A percentile compares a stretch with the other conserved stretches of the same genome.
phyloP scores from a whole-genome alignment of 2,797 vertebrate species.

The Melopsittacus undulatus region DNA sequence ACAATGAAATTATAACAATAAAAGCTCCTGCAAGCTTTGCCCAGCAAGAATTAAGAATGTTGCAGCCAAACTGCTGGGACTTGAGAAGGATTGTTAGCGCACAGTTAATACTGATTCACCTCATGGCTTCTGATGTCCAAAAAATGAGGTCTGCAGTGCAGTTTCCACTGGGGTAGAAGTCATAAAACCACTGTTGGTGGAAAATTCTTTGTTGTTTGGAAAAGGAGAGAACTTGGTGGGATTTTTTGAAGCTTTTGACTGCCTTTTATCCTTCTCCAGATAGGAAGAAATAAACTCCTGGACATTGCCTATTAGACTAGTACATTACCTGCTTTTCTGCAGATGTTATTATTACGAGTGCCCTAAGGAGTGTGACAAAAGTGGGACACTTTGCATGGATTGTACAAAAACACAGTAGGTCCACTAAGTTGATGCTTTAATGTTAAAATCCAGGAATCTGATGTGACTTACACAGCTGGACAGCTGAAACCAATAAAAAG shows the following conservation, averaged over 20 bases:
- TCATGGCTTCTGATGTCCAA: not conserved
- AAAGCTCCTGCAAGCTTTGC: not conserved
- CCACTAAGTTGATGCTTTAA: not conserved
- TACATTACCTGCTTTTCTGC: not conserved
- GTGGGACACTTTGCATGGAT: accelerated
- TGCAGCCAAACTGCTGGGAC: not conserved
- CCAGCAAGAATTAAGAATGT: too few relatives aligned
- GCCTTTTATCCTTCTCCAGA: not conserved
- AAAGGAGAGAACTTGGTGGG: not conserved
- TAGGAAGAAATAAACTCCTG: not conserved
- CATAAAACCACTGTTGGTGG: accelerated
- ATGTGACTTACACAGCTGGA: not conserved
- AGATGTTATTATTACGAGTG: not conserved
- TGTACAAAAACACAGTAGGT: not conserved
- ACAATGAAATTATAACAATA: not conserved
- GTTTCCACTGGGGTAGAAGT: not conserved
- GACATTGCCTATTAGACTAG: not conserved
- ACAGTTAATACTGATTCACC: accelerated
- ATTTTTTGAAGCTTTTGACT: not conserved
- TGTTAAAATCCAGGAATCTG: not conserved
- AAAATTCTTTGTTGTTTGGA: not conserved
- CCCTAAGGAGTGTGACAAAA: not conserved
- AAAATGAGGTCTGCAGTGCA: not conserved
- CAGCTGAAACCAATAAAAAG: not conserved
- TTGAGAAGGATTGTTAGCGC: accelerated